Conservation (phyloP, 2,888 invertebrate species). For the Drosophila tanythrix region DNA sequence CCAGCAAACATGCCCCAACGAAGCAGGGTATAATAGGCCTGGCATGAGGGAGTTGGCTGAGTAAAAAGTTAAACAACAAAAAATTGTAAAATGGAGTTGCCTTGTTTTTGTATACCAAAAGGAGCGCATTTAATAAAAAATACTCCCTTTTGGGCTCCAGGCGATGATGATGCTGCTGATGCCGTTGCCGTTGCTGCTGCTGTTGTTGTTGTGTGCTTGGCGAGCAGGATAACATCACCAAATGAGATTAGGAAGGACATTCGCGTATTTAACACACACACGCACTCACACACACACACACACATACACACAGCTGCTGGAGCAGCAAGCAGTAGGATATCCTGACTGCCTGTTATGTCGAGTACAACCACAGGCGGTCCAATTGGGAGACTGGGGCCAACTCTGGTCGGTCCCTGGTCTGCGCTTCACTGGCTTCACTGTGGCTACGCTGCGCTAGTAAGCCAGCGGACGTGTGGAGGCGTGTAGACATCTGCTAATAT, state of each 20-base stretch:
- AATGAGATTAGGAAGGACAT: conserved; percentile 83
- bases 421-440: conserved; percentile 41
- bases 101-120: conserved; percentile 43
- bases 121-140: conserved; percentile 27
- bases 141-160: conserved; percentile 43
- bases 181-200: conserved; percentile 11
- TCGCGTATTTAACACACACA: conserved; percentile 77
- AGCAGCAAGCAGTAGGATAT: conserved; percentile 67
- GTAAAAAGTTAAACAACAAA: conserved; percentile 67
- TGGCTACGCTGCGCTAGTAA: conserved; percentile 18
- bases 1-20: background rate
- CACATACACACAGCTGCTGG: conserved; percentile 27
- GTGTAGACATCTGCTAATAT: conserved; percentile 54
- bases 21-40: conserved; percentile 31
- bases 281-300: conserved; percentile 19
- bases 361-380: conserved; percentile 60
- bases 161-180: conserved; percentile 21
- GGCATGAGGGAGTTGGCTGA: conserved; percentile 14
- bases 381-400: conserved; percentile 17
- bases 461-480: background rate
- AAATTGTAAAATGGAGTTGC: conserved; percentile 64
- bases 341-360: conserved; percentile 76
- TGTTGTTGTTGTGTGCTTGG: conserved; percentile 56
- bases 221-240: conserved; percentile 72
- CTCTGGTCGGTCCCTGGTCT: conserved; percentile 20